Conservation (phyloP, 1,140 invertebrate genomes). For the Melipona quadrifasciata region DNA sequence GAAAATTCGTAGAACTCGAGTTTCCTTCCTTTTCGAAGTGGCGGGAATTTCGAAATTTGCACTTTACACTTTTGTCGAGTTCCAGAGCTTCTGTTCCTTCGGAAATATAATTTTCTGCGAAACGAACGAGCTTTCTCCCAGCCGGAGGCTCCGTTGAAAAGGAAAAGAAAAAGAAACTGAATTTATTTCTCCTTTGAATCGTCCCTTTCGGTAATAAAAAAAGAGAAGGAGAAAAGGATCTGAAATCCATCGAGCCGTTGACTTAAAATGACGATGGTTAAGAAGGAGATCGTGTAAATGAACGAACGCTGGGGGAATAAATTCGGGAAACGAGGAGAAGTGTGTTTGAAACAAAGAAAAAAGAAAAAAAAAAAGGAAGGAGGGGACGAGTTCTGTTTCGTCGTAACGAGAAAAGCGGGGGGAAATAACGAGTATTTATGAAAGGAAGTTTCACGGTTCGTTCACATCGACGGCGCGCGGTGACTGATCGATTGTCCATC, state of each 20-base stretch:
- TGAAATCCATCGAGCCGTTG: neutral
- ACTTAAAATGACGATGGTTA: neutral
- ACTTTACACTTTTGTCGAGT: too few relatives aligned
- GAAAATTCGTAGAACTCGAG: too few relatives aligned
- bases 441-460: slow-evolving; percentile 31
- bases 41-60: too few relatives aligned
- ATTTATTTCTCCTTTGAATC: neutral
- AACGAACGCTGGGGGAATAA: neutral
- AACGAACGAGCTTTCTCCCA: too few relatives aligned
- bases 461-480: slow-evolving; percentile 2
- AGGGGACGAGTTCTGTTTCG: neutral
- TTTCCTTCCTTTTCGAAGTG: too few relatives aligned
- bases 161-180: neutral
- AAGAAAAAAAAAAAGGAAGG: neutral
- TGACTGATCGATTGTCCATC: slow-evolving; percentile 39
- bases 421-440: slow-evolving; percentile 17
- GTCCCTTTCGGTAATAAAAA: neutral
- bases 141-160: too few relatives aligned
- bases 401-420: neutral
- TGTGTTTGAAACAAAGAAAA: neutral
- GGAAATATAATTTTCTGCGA: too few relatives aligned
- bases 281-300: neutral
- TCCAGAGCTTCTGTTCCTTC: too few relatives aligned
- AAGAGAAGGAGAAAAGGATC: too few relatives aligned
- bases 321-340: too few relatives aligned